Evolutionary conservation across 2,797 vertebrate genomes (phyloP).

Genomic region (Phylloscopus collybita): DNA sequence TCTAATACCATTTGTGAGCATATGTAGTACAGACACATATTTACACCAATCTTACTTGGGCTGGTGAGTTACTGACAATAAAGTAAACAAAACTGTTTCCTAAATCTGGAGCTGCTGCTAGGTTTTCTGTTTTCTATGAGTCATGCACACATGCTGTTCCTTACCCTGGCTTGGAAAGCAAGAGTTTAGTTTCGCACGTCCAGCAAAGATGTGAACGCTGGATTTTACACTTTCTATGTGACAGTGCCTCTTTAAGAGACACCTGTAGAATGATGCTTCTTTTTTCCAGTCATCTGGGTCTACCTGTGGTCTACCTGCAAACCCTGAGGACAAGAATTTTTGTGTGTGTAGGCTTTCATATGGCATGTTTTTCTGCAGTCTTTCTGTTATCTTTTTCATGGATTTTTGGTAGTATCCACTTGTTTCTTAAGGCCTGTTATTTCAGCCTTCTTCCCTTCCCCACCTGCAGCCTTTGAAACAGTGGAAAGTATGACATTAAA

Average conservation of each 20-base stretch:
- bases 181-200: constrained; percentile 48
- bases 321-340: not conserved
- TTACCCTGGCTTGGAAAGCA: constrained; percentile 62
- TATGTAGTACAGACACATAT: not conserved
- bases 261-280: constrained; percentile 3
- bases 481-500: not conserved
- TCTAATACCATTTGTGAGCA: not conserved
- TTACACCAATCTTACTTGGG: not conserved
- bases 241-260: not conserved
- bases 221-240: constrained; percentile 38
- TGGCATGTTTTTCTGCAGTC: not conserved
- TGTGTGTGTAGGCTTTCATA: not conserved
- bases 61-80: not conserved
- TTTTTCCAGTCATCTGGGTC: not conserved
- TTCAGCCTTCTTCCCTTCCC: not conserved
- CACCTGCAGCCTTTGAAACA: not conserved
- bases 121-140: constrained; percentile 61
- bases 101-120: constrained; percentile 32
- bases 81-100: constrained; percentile 27
- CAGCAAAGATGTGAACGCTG: constrained; percentile 40
- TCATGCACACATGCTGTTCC: constrained; percentile 66
- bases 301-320: not conserved
- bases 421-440: not conserved
- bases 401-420: not conserved
- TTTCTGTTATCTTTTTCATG: not conserved